Conservation (phyloP, 1,140 invertebrate species). For the Oedothorax gibbosus region DNA sequence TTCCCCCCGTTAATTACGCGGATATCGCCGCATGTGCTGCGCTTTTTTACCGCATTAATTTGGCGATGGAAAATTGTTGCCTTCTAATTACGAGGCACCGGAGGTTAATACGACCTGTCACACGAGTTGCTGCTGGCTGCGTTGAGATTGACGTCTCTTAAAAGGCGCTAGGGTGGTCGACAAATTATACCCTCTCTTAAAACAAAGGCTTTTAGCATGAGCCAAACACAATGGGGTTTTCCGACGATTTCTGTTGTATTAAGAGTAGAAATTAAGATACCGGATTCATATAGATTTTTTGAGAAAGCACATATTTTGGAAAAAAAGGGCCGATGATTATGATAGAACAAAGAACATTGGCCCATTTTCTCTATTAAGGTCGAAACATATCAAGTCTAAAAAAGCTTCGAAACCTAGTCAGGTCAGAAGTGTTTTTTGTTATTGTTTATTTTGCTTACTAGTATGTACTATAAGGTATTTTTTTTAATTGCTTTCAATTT, state of each 20-base stretch:
- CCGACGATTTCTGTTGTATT: background rate
- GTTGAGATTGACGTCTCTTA: constrained; percentile 38
- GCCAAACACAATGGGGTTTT: too few species aligned
- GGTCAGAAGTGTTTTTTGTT: too few species aligned
- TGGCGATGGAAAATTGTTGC: constrained; percentile 53
- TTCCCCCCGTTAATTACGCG: constrained; percentile 41
- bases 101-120: constrained; percentile 57
- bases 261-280: background rate
- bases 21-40: constrained; percentile 24
- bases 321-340: background rate
- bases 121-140: constrained; percentile 37
- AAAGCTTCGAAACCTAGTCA: too few species aligned
- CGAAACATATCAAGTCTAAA: too few species aligned
- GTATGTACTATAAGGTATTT: too few species aligned
- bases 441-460: too few species aligned
- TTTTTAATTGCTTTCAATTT: too few species aligned
- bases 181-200: constrained; percentile 18
- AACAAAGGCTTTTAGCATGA: background rate
- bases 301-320: background rate
- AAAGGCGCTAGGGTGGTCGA: constrained; percentile 54
- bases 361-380: too few species aligned
- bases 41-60: constrained; percentile 41
- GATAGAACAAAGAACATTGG: too few species aligned
- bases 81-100: constrained; percentile 51
- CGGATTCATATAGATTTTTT: background rate